Evolutionary conservation across 2,888 invertebrate species (phyloP), one percentile per base, ranked within the genome.

Genomic region (Ashinkailepas kermadecensis): DNA sequence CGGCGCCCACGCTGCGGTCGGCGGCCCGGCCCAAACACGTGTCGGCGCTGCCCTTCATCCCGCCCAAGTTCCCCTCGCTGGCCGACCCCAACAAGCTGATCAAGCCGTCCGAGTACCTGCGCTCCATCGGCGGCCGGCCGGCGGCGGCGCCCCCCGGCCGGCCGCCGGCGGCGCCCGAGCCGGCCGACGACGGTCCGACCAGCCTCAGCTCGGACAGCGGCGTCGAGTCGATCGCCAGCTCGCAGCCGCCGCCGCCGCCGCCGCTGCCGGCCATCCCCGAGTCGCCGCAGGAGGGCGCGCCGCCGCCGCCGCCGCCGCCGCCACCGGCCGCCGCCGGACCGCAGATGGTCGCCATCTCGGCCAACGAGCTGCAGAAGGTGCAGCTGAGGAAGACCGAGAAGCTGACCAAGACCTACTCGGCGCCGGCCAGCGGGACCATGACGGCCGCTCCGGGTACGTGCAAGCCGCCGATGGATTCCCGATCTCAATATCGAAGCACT

Each of bases 71-170:
- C 89, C 93, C 94, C 82, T 90, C 91, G 87, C 86, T 87, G 56
- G n/a, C 79, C 23, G 82, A 82, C 78, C 81, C 84, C 78, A 93
- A 95, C 88, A 92, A 93, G 83, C 91, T 96, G 85, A 95, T 96
- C 87, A 96, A 96, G 87, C 96, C 96, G 82, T 95, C 95, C 84
- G 96, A 96, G 89, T 96, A 96, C 88, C 89, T 96, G 85, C 92
- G 92, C 87, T 95, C 95, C 87, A 94, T 96, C 88, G 93, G 91
- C 86, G 86, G 85, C 56, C 15, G 21, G 54, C 74, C 74, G 56
- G 74, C 56, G 74, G 54, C 56, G 74, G 54, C 74, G 21, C 74
- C 74, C 56, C 21, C 15, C 74, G 74, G 74, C 74, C 74, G 74
- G 18, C 54, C 74, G 56, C 74, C 74, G 21, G 15, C 74, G 54